These are phyloP conservation scores for Brienomyrus brachyistius DNA, from an alignment of 2,113 vertebrate species.

Conservation along the genomic window DNA sequence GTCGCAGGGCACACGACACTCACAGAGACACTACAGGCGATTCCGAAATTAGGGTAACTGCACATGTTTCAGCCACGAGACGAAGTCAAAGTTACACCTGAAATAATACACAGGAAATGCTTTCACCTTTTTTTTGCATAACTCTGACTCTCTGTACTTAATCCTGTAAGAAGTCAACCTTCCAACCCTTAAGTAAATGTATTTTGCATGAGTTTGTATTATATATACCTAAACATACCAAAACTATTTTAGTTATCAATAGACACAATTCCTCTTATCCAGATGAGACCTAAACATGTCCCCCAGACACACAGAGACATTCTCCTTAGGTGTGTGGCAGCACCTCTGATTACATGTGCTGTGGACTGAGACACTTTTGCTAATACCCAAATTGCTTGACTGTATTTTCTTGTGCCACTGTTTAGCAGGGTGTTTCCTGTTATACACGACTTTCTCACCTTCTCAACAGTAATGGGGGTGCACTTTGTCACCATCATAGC, in stretches of 20 bases:
- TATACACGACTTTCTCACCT: conserved; percentile 10
- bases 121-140: neutral
- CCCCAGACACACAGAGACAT: neutral
- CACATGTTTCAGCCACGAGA: neutral
- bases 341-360: neutral
- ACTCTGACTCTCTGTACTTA: neutral
- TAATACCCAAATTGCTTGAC: neutral
- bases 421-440: neutral
- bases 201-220: neutral
- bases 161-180: neutral
- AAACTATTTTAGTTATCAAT: neutral
- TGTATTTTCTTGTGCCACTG: neutral
- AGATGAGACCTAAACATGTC: neutral
- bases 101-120: neutral
- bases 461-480: conserved; percentile 3
- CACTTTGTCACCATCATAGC: neutral
- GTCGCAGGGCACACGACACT: neutral
- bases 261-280: neutral
- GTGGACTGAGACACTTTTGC: neutral
- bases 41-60: neutral
- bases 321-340: neutral
- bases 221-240: neutral
- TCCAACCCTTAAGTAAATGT: neutral
- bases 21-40: neutral
- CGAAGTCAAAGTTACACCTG: neutral